Evolutionary conservation across 2,113 vertebrate genomes (phyloP), one percentile per base, ranked within the genome.

Genomic region (Pseudorhombus dupliciocellatus): DNA sequence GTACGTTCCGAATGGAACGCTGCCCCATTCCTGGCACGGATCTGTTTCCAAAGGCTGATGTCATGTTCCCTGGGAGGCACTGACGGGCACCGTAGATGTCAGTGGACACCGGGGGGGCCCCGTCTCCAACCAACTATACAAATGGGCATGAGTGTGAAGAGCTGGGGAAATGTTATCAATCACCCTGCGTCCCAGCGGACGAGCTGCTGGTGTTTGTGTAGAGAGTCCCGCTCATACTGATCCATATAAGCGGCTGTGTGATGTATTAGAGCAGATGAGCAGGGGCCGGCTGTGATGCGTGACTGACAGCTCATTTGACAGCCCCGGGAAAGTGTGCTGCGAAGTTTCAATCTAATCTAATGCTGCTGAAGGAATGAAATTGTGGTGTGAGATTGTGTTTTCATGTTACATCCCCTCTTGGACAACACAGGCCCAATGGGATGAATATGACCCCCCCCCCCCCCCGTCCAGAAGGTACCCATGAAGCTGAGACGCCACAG

Each of bases 231-330:
- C 80, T 87, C 89, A 75, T 73, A 73, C 71, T 81, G 88, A 87
- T 90, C 76, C 91, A 86, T 88, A 86, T 89, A 91, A 90, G 91
- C 87, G 81, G 79, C 84, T 79, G 85, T 86, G 89, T 90, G 89
- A 93, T 92, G 90, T 90, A 93, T 93, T 92, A 88, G 87, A 89
- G 88, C 88, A 84, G 89, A 92, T 90, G 91, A 92, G 85, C 81
- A 84, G 63, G 75, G 78, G 70, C 77, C 0, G 52, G 62, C 65
- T 69, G 70, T 92, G 91, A 92, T 90, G 91, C 84, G 80, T 93
- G 93, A 93, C 87, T 89, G 93, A 92, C 92, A 90, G 90, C 91
- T 89, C 88, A 88, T 93, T 92, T 93, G 93, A 93, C 92, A 92
- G 91, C 85, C 90, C 70, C 73, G 48, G 89, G 87, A 90, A 92